A percentile compares a stretch with the other conserved stretches of the same genome.
Conservation (phyloP, 37 sponge, comb jelly and placozoan species). For the Diacarnus erythraeanus region DNA sequence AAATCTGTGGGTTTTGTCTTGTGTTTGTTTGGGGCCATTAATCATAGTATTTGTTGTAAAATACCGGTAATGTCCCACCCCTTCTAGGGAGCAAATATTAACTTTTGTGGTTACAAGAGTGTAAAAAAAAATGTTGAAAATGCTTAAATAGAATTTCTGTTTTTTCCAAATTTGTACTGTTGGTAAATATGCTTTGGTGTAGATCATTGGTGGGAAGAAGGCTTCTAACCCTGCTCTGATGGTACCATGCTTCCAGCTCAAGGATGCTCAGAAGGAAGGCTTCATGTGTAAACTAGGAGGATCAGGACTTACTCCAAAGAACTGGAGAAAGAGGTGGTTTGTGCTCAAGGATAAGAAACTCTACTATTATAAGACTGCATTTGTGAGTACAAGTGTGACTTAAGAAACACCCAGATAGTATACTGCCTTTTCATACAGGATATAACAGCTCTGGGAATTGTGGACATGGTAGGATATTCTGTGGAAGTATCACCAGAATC, state of each 20-base stretch:
- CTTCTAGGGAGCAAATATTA: no score
- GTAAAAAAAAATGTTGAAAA: no score
- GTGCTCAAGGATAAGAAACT: conserved; percentile 74
- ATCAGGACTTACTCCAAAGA: conserved; percentile 83
- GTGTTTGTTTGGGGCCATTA: no score
- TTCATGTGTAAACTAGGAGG: conserved; percentile 79
- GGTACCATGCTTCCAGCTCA: conserved; percentile 79
- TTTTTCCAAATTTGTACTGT: no score
- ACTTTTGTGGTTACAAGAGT: no score
- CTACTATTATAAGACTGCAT: conserved; percentile 88
- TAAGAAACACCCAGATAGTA: neutral
- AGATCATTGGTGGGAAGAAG: conserved; percentile 36
- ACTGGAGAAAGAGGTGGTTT: conserved; percentile 91
- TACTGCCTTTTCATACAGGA: conserved; percentile 45
- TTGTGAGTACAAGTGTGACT: conserved; percentile 55
- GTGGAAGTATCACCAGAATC: conserved; percentile 36
- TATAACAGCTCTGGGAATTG: conserved; percentile 65
- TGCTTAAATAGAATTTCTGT: no score
- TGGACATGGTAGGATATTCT: conserved; percentile 59
- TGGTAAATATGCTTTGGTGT: neutral
- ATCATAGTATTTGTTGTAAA: no score
- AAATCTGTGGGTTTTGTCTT: neutral
- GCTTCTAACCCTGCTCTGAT: conserved; percentile 50
- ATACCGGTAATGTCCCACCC: no score
- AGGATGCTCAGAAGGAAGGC: conserved; percentile 58